Evolutionary conservation across 2,888 invertebrate species (phyloP).

Genomic region (Eupithecia exiguata): DNA sequence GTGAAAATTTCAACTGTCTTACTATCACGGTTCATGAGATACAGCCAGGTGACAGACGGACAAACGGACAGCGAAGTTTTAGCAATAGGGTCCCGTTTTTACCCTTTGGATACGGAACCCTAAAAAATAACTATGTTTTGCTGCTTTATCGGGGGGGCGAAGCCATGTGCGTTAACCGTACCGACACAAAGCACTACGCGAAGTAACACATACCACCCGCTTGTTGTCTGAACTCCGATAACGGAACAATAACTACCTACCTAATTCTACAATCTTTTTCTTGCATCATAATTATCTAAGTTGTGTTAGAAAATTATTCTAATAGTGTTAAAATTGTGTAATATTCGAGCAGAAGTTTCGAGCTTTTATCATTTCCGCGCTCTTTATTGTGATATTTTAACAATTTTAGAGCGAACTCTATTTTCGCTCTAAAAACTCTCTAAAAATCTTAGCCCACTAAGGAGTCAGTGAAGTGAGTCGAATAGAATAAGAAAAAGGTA

Average conservation of each 20-base stretch:
- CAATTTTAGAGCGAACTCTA: neutral
- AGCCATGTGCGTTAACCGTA: neutral
- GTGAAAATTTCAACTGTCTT: too few relatives aligned
- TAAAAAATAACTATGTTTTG: too few relatives aligned
- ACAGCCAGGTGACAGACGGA: too few relatives aligned
- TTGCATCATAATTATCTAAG: conserved; percentile 4
- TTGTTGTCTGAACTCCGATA: neutral
- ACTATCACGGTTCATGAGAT: too few relatives aligned
- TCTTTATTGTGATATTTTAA: neutral
- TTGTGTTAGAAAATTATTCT: neutral
- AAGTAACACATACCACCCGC: neutral
- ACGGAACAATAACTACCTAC: neutral
- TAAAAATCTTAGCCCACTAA: neutral
- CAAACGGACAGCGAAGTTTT: too few relatives aligned
- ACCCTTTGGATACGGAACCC: too few relatives aligned
- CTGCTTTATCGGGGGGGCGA: neutral
- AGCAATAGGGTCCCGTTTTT: too few relatives aligned
- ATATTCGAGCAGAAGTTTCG: neutral
- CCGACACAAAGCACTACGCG: neutral
- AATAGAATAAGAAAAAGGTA: neutral
- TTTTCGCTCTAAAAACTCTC: too few relatives aligned
- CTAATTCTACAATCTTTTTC: neutral
- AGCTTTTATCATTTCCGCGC: neutral
- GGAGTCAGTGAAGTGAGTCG: neutral
- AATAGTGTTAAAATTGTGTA: neutral